These are phyloP conservation scores for Scomber scombrus DNA, from an alignment of 2,113 vertebrate genomes.

Conservation along the genomic window DNA sequence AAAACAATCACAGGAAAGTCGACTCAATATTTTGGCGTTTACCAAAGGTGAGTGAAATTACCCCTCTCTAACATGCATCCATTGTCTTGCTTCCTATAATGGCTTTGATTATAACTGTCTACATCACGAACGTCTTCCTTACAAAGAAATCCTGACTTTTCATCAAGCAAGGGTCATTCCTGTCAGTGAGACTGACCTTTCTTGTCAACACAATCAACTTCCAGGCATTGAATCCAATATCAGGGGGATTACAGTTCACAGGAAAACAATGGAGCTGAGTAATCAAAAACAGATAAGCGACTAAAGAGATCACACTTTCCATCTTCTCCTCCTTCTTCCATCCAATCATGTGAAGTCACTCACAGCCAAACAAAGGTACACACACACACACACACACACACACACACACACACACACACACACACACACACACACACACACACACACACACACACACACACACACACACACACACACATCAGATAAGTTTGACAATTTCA, in stretches of 20 bases:
- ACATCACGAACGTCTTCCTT: slow-evolving; percentile 1
- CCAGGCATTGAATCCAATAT: slow-evolving; percentile 3
- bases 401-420: no score
- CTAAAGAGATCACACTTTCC: slow-evolving; percentile 45
- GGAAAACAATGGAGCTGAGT: slow-evolving; percentile 53
- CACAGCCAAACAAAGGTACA: neutral
- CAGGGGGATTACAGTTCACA: slow-evolving; percentile 33
- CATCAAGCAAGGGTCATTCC: slow-evolving; percentile 7
- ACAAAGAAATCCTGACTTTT: slow-evolving; percentile 24
- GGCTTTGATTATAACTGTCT: neutral
- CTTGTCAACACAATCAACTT: slow-evolving; percentile 55
- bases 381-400: neutral
- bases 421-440: slow-evolving; percentile 10
- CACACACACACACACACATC: neutral
- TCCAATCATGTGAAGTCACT: slow-evolving; percentile 38
- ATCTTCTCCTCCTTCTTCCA: neutral
- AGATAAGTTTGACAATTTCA: slow-evolving; percentile 4
- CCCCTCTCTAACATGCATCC: neutral
- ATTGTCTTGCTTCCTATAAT: slow-evolving; percentile 1
- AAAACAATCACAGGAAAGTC: neutral
- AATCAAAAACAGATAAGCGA: slow-evolving; percentile 46
- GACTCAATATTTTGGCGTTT: neutral
- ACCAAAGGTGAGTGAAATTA: neutral
- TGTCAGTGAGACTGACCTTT: slow-evolving; percentile 26
- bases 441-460: neutral